Base-by-base conservation (phyloP, 2,113 vertebrate species). In the Sorex fumeus region DNA sequence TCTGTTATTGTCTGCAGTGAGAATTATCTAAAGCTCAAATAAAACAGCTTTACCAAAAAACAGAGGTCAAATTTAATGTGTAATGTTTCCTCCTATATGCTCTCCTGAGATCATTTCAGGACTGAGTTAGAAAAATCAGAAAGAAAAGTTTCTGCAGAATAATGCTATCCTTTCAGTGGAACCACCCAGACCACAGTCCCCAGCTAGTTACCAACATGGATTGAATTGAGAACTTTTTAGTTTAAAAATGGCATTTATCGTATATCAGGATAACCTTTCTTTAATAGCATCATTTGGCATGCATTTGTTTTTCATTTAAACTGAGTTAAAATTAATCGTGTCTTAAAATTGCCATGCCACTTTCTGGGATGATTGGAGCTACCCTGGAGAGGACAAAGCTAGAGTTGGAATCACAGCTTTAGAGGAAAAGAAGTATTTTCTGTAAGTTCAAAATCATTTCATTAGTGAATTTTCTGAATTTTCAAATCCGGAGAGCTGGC, bases 381-480 rank as follows among this genome's bases (percentile, higher is more conserved):
- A 75, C 86, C 47, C 94, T 82, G 66, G 91, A 94, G 91, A 36
- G 67, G 80, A 94, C 76, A 64, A 95, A 90, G 75, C 78, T n/a
- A 25, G 75, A 88, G 6, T 7, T 94, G 67, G 82, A 84, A 84
- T 93, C 80, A 40, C 30, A 88, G 84, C 81, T 78, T 97, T 90
- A 93, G 96, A 97, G 95, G 94, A 88, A 95, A 96, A 95, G 77
- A 84, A 93, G 91, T 80, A 96, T 97, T 97, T 97, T 96, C 94
- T 91, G 88, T 91, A 96, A 96, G 96, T 96, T 93, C 92, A 93
- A 97, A 95, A 97, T 96, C 60, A 69, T 96, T 97, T 96, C 96
- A 94, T 96, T 97, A 96, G 95, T 97, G n/a, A 90, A 64, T 97
- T 96, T 93, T 85, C 83, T 87, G 71, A 43, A 95, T 96, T 97